phyloP scores from a whole-genome alignment of 2,888 invertebrate species.

The Ommatoiulus sabulosus region DNA sequence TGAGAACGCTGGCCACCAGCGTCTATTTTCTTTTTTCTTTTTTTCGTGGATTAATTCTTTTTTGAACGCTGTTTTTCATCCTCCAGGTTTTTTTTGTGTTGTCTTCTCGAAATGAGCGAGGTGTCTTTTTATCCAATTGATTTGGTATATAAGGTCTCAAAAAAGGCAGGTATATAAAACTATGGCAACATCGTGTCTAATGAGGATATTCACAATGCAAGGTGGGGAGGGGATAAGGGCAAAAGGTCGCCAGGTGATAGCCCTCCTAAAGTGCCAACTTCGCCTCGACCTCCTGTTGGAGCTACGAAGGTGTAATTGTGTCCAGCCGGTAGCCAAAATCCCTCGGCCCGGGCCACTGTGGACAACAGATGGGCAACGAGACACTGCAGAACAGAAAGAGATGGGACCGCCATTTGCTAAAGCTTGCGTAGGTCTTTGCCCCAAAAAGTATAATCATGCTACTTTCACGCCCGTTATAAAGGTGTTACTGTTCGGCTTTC shows the following conservation, averaged over 20 bases:
- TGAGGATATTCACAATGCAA: constrained; percentile 37
- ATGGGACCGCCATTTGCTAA: constrained; percentile 14
- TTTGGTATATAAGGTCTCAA: neutral
- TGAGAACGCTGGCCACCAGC: neutral
- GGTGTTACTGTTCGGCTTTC: constrained; percentile 37
- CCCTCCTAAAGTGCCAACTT: neutral
- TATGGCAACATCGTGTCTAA: constrained; percentile 9
- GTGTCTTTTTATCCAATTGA: constrained; percentile 48
- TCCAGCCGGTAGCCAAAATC: constrained; percentile 40
- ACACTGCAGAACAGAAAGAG: constrained; percentile 12
- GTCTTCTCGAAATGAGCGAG: neutral
- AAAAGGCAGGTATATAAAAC: neutral
- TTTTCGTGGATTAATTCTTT: neutral
- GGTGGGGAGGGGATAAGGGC: constrained; percentile 48
- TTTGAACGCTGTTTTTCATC: neutral
- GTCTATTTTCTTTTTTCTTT: neutral
- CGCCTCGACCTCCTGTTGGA: neutral
- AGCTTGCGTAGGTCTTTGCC: constrained; percentile 5
- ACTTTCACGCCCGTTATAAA: constrained; percentile 48
- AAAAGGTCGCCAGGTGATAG: constrained; percentile 47
- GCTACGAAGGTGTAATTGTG: constrained; percentile 37
- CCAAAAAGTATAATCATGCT: constrained; percentile 40
- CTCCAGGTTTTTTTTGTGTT: neutral
- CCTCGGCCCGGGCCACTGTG: constrained; percentile 4
- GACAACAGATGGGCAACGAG: constrained; percentile 41